Conservation (phyloP, 2,113 vertebrate genomes). For the Ranitomeya imitator region DNA sequence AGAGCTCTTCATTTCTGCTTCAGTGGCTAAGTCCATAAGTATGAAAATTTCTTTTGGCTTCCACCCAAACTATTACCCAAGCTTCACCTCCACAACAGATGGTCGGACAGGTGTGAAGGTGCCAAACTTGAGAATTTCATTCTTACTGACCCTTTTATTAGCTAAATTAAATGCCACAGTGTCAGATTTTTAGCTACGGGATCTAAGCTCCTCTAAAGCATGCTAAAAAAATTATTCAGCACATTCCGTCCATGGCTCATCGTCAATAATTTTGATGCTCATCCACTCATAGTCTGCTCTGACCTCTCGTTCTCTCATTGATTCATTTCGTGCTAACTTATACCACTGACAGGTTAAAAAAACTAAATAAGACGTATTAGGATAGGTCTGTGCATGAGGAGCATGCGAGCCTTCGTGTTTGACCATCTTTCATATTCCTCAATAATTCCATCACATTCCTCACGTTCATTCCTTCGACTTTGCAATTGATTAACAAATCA, state of each 20-base stretch:
- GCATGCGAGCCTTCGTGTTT: not conserved
- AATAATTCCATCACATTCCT: constrained; percentile 46
- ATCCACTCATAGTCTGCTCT: not conserved
- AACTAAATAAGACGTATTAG: constrained; percentile 3
- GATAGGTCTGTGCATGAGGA: not conserved
- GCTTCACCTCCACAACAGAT: constrained; percentile 41
- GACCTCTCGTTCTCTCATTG: constrained; percentile 25
- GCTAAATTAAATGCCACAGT: constrained; percentile 43
- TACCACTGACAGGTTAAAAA: constrained; percentile 14
- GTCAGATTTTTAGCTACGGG: constrained; percentile 46
- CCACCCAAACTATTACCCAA: not conserved
- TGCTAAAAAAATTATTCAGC: constrained; percentile 32
- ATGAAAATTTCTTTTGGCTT: constrained; percentile 33
- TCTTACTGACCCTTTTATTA: constrained; percentile 51
- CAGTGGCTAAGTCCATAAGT: not conserved
- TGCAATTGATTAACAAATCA: constrained; percentile 57
- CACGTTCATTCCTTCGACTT: constrained; percentile 7
- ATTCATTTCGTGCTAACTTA: constrained; percentile 10
- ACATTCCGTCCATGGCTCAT: constrained; percentile 4
- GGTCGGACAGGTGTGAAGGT: constrained; percentile 44
- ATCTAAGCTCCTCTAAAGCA: constrained; percentile 39
- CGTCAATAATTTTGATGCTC: constrained; percentile 20
- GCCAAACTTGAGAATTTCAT: constrained; percentile 40
- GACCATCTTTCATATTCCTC: constrained; percentile 15
- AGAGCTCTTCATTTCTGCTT: not conserved